Evolutionary conservation across 2,888 invertebrate genomes (phyloP), one percentile per base, ranked within the genome.

Genomic region (Myathropa florea): DNA sequence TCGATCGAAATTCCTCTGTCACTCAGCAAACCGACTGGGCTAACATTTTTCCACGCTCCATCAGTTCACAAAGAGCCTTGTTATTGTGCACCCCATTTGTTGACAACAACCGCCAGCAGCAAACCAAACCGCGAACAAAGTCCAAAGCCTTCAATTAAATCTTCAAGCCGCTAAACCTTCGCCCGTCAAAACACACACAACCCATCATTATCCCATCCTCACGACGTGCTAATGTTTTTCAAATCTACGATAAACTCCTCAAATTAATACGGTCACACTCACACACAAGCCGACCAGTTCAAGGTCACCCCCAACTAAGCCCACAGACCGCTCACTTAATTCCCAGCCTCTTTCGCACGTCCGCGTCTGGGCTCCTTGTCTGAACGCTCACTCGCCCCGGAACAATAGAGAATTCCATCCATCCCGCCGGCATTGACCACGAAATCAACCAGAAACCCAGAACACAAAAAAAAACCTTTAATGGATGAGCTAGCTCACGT

Each of bases 401-500:
- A 71, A 84, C 64, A 75, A 72, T 46, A 64, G 30, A 59, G 33
- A 57, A 59, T 28, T 14, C 30, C 14, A 64, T 39, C 57, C 46
- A 14, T 36, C 23, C 30, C 24, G 53, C 60, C 10, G 14, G n/a
- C 39, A 84, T 80, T 84, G 84, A 84, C 84, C 84, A 84, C 75
- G 84, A 84, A 84, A 65, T 76, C 60, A 53, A 68, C 53, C 64
- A 28, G 30, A 46, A 57, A 18, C 21, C 23, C 24, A 55, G 55
- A 53, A 36, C 46, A 18, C 7, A 14, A 59, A 33, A 21, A 59
- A 36, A 68, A 30, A 68, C 63, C 73, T 70, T 76, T 76, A 65
- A 57, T 67, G 71, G 81, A 76, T 84, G 84, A 81, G 46, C 57
- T 53, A 55, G 46, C 71, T 84, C 84, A 84, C 84, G 81, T 84